Conservation (phyloP, 2,797 vertebrate species). For the Peromyscus melanophrys region DNA sequence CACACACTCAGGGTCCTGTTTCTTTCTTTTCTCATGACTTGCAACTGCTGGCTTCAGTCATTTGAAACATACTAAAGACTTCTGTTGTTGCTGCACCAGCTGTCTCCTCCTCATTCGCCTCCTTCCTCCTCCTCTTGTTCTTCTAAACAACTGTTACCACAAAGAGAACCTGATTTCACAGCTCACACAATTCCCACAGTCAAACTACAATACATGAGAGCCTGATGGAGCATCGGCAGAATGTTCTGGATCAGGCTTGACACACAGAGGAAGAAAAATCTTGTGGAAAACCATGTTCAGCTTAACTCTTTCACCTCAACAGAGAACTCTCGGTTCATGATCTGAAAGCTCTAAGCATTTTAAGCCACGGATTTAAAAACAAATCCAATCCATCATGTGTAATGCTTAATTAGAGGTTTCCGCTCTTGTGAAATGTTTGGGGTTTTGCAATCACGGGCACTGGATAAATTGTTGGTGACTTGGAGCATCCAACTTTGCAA, state of each 20-base stretch:
- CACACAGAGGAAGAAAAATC: not conserved
- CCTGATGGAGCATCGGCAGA: slow-evolving; percentile 32
- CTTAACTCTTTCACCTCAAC: not conserved
- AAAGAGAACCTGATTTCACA: slow-evolving; percentile 44
- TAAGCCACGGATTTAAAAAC: slow-evolving; percentile 22
- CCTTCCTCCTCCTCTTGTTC: not conserved
- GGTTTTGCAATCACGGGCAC: slow-evolving; percentile 74
- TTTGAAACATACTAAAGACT: not conserved
- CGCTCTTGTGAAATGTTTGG: slow-evolving; percentile 70
- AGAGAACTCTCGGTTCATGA: not conserved
- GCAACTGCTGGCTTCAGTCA: slow-evolving; percentile 55
- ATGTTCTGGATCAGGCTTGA: slow-evolving; percentile 51
- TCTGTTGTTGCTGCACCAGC: not conserved
- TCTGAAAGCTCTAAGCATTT: slow-evolving; percentile 27
- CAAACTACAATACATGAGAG: slow-evolving; percentile 39
- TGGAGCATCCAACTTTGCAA: not conserved
- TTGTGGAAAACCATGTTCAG: slow-evolving; percentile 41
- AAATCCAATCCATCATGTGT: slow-evolving; percentile 21
- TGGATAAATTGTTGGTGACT: slow-evolving; percentile 61
- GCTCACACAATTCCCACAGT: slow-evolving; percentile 47
- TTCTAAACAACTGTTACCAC: not conserved
- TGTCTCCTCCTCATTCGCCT: not conserved
- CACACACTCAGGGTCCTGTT: slow-evolving; percentile 50
- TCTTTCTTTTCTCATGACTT: slow-evolving; percentile 71
- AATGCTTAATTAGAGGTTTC: slow-evolving; percentile 74